Evolutionary conservation across 37 sponge, comb jelly and placozoan genomes (phyloP), one percentile per base, ranked within the genome.

Genomic region (Lycopodina hypogea): DNA sequence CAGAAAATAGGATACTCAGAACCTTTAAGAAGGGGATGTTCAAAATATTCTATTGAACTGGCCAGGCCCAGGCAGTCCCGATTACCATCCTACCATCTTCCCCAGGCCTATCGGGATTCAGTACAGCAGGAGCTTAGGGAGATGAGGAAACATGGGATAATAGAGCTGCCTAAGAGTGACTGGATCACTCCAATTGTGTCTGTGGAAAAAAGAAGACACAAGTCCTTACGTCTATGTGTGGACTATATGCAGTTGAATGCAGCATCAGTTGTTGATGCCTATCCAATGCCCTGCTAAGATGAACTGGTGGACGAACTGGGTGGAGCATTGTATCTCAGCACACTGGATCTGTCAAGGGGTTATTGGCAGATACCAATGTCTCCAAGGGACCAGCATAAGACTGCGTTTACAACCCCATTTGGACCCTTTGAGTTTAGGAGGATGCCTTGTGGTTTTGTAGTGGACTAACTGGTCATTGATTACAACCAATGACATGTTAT

Each of bases 371-470:
- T 66, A 6, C 37, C 34, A 18, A 17, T 66, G 6, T 4, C 21
- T 6, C 56, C 50, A 1, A 48, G 42, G 15, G 19, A 73, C 26
- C 32, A 71, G 21, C 2, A 42, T 12, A 73, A 73, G 56, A 73
- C 24, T 19, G 56, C 55, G 14, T 73, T 73, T 52, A 24, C 28
- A 19, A 73, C 74, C 6, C 28, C 52, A 29, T 24, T 42, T 52
- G 74, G 74, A n/a, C 4, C 48, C 48, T 45, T 45, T 45, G 48
- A 45, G 48, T 45, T 45, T 45, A 36, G 11, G 9, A 41, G 7
- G 32, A 73, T 73, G 74, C 74, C 74, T 18, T 73, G 50, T 52
- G 74, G 74, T 14, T 33, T 58, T 45, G 9, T n/a, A n/a, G n/a
- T n/a, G n/a, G n/a, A n/a, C n/a, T n/a, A n/a, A n/a, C n/a, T n/a